These are phyloP conservation scores for Pseudomyrmex gracilis DNA, from an alignment of 1,140 invertebrate species.

Conservation along the genomic window DNA sequence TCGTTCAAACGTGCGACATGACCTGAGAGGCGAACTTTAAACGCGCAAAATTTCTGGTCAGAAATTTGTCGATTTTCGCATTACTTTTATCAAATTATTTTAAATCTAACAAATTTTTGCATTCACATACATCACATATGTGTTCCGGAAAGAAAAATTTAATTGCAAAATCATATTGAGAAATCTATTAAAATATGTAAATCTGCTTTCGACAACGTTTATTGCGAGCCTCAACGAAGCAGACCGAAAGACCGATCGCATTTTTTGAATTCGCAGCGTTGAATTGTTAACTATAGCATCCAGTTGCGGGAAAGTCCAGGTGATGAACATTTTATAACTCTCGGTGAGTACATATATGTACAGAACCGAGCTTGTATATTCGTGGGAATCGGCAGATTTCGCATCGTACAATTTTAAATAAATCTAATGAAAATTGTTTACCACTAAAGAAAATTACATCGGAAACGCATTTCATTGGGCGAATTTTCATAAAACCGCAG, in stretches of 20 bases:
- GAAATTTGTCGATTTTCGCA: slow-evolving; percentile 10
- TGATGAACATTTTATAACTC: slow-evolving; percentile 51
- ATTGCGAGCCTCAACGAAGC: not conserved
- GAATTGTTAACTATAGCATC: slow-evolving; percentile 48
- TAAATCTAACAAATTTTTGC: not conserved
- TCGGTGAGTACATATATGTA: not conserved
- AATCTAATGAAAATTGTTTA: slow-evolving; percentile 31
- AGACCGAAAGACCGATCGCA: not conserved
- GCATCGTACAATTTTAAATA: slow-evolving; percentile 11
- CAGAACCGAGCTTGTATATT: slow-evolving; percentile 34
- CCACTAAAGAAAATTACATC: not conserved
- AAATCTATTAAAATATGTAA: not conserved
- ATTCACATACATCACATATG: not conserved
- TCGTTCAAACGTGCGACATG: slow-evolving; percentile 19
- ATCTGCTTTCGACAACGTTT: not conserved
- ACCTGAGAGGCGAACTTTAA: slow-evolving; percentile 18
- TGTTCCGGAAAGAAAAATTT: not conserved
- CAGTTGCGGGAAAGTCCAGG: slow-evolving; percentile 28
- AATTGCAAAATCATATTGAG: not conserved
- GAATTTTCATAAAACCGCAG: not conserved
- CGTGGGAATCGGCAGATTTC: slow-evolving; percentile 33
- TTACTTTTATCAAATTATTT: not conserved
- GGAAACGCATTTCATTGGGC: not conserved
- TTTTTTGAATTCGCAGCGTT: slow-evolving; percentile 29
- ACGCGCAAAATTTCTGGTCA: slow-evolving; percentile 6